Evolutionary conservation across 2,888 invertebrate genomes (phyloP).

Genomic region (Dasypolia templi): DNA sequence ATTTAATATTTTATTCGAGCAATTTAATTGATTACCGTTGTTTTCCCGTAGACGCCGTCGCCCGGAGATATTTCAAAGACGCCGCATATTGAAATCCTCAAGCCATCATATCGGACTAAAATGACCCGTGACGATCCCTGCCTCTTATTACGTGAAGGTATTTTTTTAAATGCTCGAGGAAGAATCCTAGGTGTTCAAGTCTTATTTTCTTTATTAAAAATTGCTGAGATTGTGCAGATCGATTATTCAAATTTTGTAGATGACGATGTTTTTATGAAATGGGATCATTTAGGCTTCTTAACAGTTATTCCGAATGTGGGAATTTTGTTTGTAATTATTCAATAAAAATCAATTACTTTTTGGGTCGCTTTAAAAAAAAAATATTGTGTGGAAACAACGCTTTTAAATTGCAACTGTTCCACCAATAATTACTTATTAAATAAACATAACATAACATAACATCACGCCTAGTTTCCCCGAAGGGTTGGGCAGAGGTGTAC

Average conservation of each 20-base stretch:
- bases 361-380: no score
- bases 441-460: no score
- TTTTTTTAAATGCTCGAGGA: slow-evolving; percentile 61
- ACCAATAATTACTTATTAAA: no score
- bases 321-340: neutral
- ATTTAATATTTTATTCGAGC: slow-evolving; percentile 81
- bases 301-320: neutral
- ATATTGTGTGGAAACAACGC: neutral
- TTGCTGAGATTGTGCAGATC: slow-evolving; percentile 54
- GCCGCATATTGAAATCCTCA: slow-evolving; percentile 87
- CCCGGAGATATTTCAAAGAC: slow-evolving; percentile 85
- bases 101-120: slow-evolving; percentile 83
- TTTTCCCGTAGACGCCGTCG: slow-evolving; percentile 73
- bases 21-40: slow-evolving; percentile 83
- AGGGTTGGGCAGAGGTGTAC: no score
- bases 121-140: slow-evolving; percentile 77
- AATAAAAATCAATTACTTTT: neutral
- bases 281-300: neutral
- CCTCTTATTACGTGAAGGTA: slow-evolving; percentile 78
- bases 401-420: neutral
- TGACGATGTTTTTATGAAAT: slow-evolving; percentile 4
- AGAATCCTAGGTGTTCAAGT: slow-evolving; percentile 64
- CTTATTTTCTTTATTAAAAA: slow-evolving; percentile 67
- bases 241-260: slow-evolving; percentile 30
- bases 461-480: no score